Base-by-base conservation (phyloP, 2,113 vertebrate genomes). In the Bubo scandiacus region DNA sequence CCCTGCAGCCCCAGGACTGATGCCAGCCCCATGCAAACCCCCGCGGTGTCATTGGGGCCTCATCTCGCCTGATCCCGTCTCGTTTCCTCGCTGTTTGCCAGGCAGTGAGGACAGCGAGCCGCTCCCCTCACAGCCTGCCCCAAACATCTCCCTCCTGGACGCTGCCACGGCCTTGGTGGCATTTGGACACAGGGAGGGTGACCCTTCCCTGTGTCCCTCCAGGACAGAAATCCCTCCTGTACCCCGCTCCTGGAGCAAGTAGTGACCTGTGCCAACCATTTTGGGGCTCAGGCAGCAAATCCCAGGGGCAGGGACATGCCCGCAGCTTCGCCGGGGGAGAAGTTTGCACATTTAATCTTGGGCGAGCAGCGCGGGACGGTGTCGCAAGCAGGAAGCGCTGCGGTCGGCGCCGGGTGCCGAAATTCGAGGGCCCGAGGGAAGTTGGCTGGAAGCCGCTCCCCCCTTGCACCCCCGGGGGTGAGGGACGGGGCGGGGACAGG, bases 371-470 rank as follows among this genome's bases (percentile, higher is more conserved):
- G 2, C 71, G 81, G 68, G 81, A 16, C 5, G 1, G 70, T 90
- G 92, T 94, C 40, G 92, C 96, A 97, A 97, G 96, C 96, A 97
- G 97, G 97, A 98, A 97, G 66, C 51, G 15, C 81, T 96, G 96
- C 2, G 89, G 94, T 94, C 38, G 30, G 36, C 0, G 21, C 81
- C 2, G 10, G 84, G 57, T 51, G 9, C 86, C 8, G 18, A 78
- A 95, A 75, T 82, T 36, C 27, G 6, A 54, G 77, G 80, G 90
- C 77, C 36, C 2, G 7, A 75, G 93, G 95, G 92, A 94, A 96
- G 96, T 78, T 81, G 92, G 85, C 71, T 83, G 87, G 27, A 61
- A 70, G 70, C 71, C 1, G 3, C 77, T 81, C 71, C 62, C 30
- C 55, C 23, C n/a, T 86, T 52, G 71, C 19, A 16, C 82, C 21